Evolutionary conservation across 2,797 vertebrate species (phyloP).

Genomic region (Enteromius afrohamiltoni): DNA sequence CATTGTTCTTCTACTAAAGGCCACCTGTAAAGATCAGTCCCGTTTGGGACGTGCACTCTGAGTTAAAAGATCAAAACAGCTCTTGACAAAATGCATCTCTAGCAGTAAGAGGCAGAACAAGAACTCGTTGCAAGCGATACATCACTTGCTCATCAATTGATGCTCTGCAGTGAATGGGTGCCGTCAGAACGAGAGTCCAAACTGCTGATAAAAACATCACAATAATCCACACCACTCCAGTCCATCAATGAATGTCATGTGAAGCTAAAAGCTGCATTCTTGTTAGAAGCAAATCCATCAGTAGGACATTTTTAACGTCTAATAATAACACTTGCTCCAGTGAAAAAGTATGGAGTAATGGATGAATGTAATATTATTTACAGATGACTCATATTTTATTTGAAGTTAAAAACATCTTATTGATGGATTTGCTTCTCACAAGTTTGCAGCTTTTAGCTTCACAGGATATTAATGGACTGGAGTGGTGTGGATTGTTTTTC

Average conservation of each 20-base stretch:
- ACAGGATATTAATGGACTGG: too few species aligned
- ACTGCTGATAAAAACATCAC: background rate
- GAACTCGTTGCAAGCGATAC: background rate
- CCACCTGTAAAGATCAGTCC: conserved; percentile 34
- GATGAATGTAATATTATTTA: background rate
- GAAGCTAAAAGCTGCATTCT: background rate
- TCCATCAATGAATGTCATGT: background rate
- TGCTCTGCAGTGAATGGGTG: too few species aligned
- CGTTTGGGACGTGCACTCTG: background rate
- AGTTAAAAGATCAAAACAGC: conserved; percentile 18
- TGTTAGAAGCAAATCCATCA: background rate
- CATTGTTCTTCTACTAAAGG: conserved; percentile 33
- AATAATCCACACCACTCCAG: background rate
- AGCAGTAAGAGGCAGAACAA: conserved; percentile 15
- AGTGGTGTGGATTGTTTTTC: too few species aligned
- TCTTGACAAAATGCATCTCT: conserved; percentile 7
- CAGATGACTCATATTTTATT: background rate
- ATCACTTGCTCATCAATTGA: too few species aligned
- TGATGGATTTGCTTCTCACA: too few species aligned
- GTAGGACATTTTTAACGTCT: background rate
- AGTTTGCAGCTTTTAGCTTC: too few species aligned
- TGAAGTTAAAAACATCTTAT: too few species aligned
- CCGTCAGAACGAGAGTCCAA: too few species aligned
- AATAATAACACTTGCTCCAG: background rate
- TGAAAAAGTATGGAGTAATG: background rate